Base-by-base conservation (phyloP, 1,140 invertebrate species). In the Micrasema minimum region DNA sequence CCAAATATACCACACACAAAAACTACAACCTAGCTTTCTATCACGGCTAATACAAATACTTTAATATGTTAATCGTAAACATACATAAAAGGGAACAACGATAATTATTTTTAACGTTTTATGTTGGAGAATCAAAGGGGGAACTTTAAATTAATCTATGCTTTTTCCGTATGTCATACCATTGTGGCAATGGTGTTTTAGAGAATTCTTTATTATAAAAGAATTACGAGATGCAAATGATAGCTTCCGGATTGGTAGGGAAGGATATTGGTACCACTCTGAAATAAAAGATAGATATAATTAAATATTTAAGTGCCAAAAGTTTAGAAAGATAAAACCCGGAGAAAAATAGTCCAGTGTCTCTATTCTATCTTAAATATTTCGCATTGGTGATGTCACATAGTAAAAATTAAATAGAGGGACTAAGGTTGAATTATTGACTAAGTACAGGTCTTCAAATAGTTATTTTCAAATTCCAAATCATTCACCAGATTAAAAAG, bases 101-200 rank as follows among this genome's bases (percentile, higher is more conserved):
- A 22, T 45, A 12, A n/a, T 45, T 4, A 3, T 45, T 45, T n/a
- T 45, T 16, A 11, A 45, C 41, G 41, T 4, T 31, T 31, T 4
- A 7, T 31, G 7, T 31, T 31, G 26, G 26, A 31, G 26, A 31
- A 31, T 31, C 26, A 31, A 31, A 31, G 7, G 7, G 26, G 26
- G 26, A 4, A 31, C 26, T 31, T 31, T 31, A 31, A 31, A 31
- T 59, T 12, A 41, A 37, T 57, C 1, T 53, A 12, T 35, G 20
- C 26, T 59, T 41, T 41, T 59, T 12, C 55, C 37, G 35, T 43
- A 20, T 59, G 55, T 59, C 55, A 59, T 59, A 59, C 55, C 55
- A 59, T 59, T 10, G n/a, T 59, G 55, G 22, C 37, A 1, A 38
- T 22, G 10, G 37, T 38, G 12, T 41, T 18, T 38, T 38, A 31